Evolutionary conservation across 1,140 invertebrate genomes (phyloP), one percentile per base, ranked within the genome.

Genomic region (Euborellia annulipes): DNA sequence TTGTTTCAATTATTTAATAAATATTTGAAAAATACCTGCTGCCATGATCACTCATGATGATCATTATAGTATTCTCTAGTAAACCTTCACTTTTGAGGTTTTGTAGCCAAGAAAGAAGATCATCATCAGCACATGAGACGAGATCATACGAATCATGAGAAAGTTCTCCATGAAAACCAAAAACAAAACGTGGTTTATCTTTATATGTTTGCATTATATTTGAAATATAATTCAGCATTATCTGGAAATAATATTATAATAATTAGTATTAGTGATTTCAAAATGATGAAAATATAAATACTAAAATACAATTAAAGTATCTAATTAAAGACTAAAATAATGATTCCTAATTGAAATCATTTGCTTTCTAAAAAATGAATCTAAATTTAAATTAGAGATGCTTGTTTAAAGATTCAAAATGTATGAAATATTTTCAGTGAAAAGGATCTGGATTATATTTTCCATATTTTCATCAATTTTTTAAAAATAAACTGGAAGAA

Each of bases 21-120:
- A n/a, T 17, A 38, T n/a, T 6, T 6, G n/a, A 11, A 11, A 3
- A 45, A 54, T 57, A 84, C 78, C 84, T 79, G 48, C 84, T 77
- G 11, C 88, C 87, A 63, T 92, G 87, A 67, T 93, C 87, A 16
- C 83, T 82, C 81, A 91, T 85, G 2, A 91, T 55, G 36, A 92
- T 75, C 1, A 93, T 62, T 46, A 92, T 55, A 0, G 87, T 86
- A 52, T 89, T 76, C 52, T 90, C 77, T 0, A 87, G 63, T 23
- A 73, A 57, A 0, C 75, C 75, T 4, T 62, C 62, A n/a, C 65
- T 56, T 21, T 76, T 64, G 13, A 85, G 63, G 23, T 63, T 57
- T 40, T 67, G 62, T 2, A 88, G 53, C 65, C 82, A 82, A 1
- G 74, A 63, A 8, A 72, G 65, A 6, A 81, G 60, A 59, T 85